These are phyloP conservation scores for Sacculina carcini DNA, from an alignment of 2,888 invertebrate genomes.

Conservation along the genomic window DNA sequence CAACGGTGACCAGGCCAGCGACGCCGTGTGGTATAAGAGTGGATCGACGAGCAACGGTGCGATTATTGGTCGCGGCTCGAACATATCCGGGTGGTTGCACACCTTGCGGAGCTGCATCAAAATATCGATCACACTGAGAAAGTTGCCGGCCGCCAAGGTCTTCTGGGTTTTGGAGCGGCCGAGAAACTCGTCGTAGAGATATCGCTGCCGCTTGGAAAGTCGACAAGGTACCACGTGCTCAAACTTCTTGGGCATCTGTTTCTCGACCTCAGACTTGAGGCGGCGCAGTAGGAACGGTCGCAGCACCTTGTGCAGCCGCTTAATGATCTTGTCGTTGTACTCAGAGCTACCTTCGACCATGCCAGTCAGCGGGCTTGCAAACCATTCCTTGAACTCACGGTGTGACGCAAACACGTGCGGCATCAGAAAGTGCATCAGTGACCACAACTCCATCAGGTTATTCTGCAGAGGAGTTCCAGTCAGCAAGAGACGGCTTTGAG, in stretches of 20 bases:
- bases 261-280: slow-evolving; percentile 81
- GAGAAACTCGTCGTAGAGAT: slow-evolving; percentile 98
- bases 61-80: slow-evolving; percentile 79
- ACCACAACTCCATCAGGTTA: slow-evolving; percentile 89
- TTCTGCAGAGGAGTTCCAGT: slow-evolving; percentile 92
- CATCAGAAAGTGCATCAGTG: slow-evolving; percentile 93
- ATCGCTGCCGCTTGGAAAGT: slow-evolving; percentile 81
- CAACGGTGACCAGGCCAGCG: slow-evolving; percentile 37
- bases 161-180: slow-evolving; percentile 77
- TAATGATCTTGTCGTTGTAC: slow-evolving; percentile 66
- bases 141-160: slow-evolving; percentile 70
- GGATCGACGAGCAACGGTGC: slow-evolving; percentile 77
- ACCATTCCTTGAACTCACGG: slow-evolving; percentile 72
- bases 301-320: slow-evolving; percentile 69
- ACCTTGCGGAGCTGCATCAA: slow-evolving; percentile 91
- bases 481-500: slow-evolving; percentile 59
- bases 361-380: slow-evolving; percentile 82
- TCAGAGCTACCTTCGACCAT: slow-evolving; percentile 83
- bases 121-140: slow-evolving; percentile 82
- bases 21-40: slow-evolving; percentile 38
- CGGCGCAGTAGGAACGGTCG: slow-evolving; percentile 76
- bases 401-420: slow-evolving; percentile 89
- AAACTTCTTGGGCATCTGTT: slow-evolving; percentile 87
- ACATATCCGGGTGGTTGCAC: slow-evolving; percentile 93
- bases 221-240: slow-evolving; percentile 83